Evolutionary conservation across 1,140 invertebrate genomes (phyloP), one percentile per base, ranked within the genome.

Genomic region (Zaprionus taronus): DNA sequence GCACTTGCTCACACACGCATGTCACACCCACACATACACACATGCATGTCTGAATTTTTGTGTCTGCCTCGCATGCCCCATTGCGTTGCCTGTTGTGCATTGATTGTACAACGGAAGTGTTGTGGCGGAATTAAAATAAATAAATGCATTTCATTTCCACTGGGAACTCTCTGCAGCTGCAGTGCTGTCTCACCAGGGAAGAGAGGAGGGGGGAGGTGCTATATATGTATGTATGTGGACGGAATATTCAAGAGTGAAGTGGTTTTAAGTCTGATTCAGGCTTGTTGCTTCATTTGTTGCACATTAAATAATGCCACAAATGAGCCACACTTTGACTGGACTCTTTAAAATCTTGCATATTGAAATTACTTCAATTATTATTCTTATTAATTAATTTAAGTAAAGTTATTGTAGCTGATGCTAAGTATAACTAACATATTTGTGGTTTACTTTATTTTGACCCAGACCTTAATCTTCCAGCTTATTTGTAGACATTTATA

Each of bases 51-150:
- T 44, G 26, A 49, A 49, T 49, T 41, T 66, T 34, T 63, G 28
- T 57, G 68, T 76, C 49, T 22, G 44, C 34, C 22, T 73, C 11
- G 31, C 66, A 77, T 80, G 81, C 66, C 80, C 79, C 83, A 83
- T 83, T 82, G 82, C 67, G 72, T 64, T 64, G 62, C 82, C 85
- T 91, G 86, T 72, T 80, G 57, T 90, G 85, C 85, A 90, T 91
- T 91, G 86, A 90, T 90, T 90, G 85, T 77, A 82, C 82, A 77
- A 66, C 85, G 85, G 85, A 90, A 90, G 85, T 90, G 85, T 90
- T 90, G 85, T 91, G 85, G 85, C 86, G 85, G 85, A 90, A 90
- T 90, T 90, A 90, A 90, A 90, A 91, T 91, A 90, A 90, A 90
- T 90, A 90, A 90, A 90, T 90, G 85, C 85, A 89, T 90, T 90